phyloP scores from a whole-genome alignment of 2,797 vertebrate species.

The Heliangelus exortis region DNA sequence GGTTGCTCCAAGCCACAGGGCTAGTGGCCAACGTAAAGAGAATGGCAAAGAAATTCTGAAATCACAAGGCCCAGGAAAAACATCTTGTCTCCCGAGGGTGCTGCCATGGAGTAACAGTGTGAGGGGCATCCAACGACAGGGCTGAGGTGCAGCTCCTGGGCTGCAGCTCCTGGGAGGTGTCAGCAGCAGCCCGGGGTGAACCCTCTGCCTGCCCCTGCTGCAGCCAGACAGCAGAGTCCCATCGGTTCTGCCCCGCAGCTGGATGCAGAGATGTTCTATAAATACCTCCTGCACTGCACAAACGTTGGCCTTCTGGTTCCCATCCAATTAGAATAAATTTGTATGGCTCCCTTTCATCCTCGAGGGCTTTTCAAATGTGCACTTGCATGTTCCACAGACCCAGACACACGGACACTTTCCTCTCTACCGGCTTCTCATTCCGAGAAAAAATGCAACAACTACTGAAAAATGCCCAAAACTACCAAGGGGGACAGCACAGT shows the following conservation, averaged over 20 bases:
- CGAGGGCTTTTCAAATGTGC: neutral
- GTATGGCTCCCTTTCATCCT: conserved; percentile 37
- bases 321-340: neutral
- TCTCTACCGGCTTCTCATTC: neutral
- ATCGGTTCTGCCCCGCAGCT: neutral
- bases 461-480: neutral
- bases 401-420: accelerated
- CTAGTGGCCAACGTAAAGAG: conserved; percentile 41
- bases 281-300: conserved; percentile 2
- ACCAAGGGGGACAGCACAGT: neutral
- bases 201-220: neutral
- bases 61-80: neutral
- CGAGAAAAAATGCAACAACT: neutral
- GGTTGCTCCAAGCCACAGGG: conserved; percentile 3
- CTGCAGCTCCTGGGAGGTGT: neutral
- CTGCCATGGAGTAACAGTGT: neutral
- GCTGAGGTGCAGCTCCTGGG: neutral
- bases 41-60: conserved; percentile 36
- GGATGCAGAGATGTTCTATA: conserved; percentile 1
- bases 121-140: neutral
- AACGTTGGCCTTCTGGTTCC: conserved; percentile 22
- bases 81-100: neutral
- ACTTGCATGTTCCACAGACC: neutral
- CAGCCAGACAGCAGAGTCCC: neutral
- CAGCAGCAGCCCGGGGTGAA: neutral